Percentiles rank a stretch among this genome's conserved stretches.
These are phyloP conservation scores for Lophochroa leadbeateri DNA, from an alignment of 2,113 vertebrate species.

Conservation along the genomic window DNA sequence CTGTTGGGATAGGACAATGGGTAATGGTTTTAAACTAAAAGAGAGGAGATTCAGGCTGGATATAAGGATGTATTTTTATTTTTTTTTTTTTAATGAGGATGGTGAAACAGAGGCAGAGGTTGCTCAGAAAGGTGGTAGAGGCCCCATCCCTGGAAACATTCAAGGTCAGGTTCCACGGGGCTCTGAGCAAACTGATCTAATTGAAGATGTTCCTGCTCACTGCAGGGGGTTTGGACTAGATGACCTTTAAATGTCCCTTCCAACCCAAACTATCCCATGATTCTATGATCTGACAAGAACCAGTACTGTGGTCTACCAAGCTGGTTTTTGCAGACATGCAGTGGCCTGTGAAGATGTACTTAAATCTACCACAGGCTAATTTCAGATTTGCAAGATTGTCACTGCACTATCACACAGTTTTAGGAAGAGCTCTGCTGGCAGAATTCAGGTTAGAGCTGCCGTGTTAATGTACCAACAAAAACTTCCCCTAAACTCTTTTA, in stretches of 20 bases:
- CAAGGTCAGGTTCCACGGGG: not conserved
- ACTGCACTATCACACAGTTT: not conserved
- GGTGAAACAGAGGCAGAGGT: not conserved
- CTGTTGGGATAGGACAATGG: accelerated
- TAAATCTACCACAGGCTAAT: not conserved
- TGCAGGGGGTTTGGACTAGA: not conserved
- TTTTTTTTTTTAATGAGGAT: not conserved
- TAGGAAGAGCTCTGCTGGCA: not conserved
- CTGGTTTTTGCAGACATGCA: not conserved
- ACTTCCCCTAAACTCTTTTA: not conserved
- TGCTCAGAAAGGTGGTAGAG: not conserved
- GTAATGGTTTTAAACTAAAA: not conserved
- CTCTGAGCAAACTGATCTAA: not conserved
- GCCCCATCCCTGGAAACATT: not conserved
- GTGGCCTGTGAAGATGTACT: not conserved
- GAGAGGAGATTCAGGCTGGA: not conserved
- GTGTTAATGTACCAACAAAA: not conserved
- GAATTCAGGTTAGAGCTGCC: not conserved
- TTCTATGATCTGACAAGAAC: not conserved
- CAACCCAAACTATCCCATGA: not conserved
- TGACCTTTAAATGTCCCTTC: not conserved
- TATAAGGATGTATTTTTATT: not conserved
- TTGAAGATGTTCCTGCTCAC: not conserved
- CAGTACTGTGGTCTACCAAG: not conserved
- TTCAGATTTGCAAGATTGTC: not conserved